Percentiles rank a stretch among this genome's conserved stretches.
phyloP scores from a whole-genome alignment of 2,888 invertebrate species.

The Lasioglossum zephyrum region DNA sequence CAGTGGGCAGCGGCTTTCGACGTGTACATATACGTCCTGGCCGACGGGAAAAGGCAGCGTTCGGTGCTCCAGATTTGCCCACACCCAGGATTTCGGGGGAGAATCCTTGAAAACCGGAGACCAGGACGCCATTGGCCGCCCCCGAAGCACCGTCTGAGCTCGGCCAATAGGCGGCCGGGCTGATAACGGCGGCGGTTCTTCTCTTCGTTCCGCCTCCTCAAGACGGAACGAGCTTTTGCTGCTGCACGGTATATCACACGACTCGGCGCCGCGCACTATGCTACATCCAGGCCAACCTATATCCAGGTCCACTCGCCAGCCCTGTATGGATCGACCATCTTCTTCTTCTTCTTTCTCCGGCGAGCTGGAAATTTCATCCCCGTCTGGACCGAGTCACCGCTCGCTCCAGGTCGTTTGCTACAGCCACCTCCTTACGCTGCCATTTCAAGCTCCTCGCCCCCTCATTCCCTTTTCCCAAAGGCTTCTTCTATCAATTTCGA shows the following conservation, averaged over 20 bases:
- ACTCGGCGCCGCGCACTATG: background rate
- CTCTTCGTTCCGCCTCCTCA: slow-evolving; percentile 82
- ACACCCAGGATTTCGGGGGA: slow-evolving; percentile 69
- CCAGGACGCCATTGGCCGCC: slow-evolving; percentile 82
- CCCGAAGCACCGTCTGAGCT: slow-evolving; percentile 65
- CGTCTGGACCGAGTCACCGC: slow-evolving; percentile 46
- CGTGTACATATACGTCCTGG: slow-evolving; percentile 51
- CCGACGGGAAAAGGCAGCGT: slow-evolving; percentile 21
- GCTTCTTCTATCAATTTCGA: background rate
- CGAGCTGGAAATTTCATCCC: slow-evolving; percentile 54
- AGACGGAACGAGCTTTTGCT: slow-evolving; percentile 74
- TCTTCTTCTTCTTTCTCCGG: slow-evolving; percentile 46
- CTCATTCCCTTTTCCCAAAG: background rate
- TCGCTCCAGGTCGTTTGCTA: slow-evolving; percentile 45
- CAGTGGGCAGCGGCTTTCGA: slow-evolving; percentile 74
- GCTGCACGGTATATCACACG: slow-evolving; percentile 63
- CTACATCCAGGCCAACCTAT: slow-evolving; percentile 41
- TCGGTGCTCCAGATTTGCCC: slow-evolving; percentile 50
- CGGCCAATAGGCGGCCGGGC: slow-evolving; percentile 80
- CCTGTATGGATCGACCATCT: slow-evolving; percentile 63
- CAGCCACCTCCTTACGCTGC: slow-evolving; percentile 39
- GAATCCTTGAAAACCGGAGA: slow-evolving; percentile 82
- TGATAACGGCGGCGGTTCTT: slow-evolving; percentile 82
- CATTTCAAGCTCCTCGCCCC: slow-evolving; percentile 31
- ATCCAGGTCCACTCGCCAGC: slow-evolving; percentile 40